Base-by-base conservation (phyloP, 2,888 invertebrate genomes). In the Arctia plantaginis region DNA sequence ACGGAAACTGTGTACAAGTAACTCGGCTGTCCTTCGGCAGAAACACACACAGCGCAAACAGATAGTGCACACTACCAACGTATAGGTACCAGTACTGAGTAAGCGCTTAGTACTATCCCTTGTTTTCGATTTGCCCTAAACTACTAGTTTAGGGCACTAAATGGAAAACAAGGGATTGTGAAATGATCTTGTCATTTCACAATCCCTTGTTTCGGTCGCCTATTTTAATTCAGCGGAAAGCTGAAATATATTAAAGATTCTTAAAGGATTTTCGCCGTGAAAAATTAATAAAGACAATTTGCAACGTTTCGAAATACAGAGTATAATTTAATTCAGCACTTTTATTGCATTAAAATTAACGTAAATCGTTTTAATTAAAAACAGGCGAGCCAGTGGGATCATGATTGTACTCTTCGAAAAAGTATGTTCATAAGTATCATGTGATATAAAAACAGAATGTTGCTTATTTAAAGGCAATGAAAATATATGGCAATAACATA, bases 1-100 rank as follows among this genome's bases (percentile, higher is more conserved):
- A 91, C 95, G 95, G 95, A 95, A 94, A 95, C 94, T 93, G 92
- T 92, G 91, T 89, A 92, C 95, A 94, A 95, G 94, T 94, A 94
- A 94, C 93, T 93, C 90, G 85, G 75, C 91, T 90, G 93, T 93
- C 93, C 93, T 93, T 91, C 85, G 80, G 77, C 80, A 74, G 85
- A 72, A 59, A 69, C 66, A 72, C 82, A 77, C 79, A 74, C 55
- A 69, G 66, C 44, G 66, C 67, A 39, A 47, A 81, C 79, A 77
- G 74, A 65, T 75, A 69, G 74, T 74, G 73, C 74, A 59, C 76
- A 66, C 55, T 66, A 44, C 27, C 51, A 41, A 35, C 30, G 30
- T 69, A 33, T 33, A 20, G 12, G 20, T 20, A 30, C 33, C n/a
- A n/a, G n/a, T 67, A 13, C 13, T 20, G 65, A 39, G 75, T n/a